phyloP scores from a whole-genome alignment of 1,140 invertebrate genomes.

The Tyrophagus putrescentiae region DNA sequence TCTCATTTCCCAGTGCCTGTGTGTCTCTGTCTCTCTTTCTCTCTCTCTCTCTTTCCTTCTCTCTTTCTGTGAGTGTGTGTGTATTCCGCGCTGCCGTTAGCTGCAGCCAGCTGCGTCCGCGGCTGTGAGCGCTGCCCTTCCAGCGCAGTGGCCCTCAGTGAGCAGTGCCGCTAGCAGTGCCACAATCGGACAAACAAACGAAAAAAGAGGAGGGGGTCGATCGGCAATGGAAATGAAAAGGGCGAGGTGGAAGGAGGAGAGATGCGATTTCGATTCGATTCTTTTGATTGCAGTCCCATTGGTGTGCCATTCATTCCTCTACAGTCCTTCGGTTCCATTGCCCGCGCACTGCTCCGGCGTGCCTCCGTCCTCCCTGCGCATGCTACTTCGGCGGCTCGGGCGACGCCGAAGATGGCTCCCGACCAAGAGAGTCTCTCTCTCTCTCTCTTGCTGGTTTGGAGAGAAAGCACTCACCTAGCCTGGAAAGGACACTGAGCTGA shows the following conservation, averaged over 20 bases:
- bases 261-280: constrained; percentile 9
- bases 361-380: not conserved
- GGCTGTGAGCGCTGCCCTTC: too few relatives aligned
- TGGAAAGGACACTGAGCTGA: too few relatives aligned
- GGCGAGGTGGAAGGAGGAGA: not conserved
- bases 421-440: not conserved
- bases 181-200: too few relatives aligned
- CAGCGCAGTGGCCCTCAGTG: too few relatives aligned
- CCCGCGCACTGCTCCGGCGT: not conserved
- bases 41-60: constrained; percentile 11
- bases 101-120: too few relatives aligned
- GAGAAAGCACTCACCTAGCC: too few relatives aligned
- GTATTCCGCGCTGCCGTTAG: too few relatives aligned
- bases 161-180: too few relatives aligned
- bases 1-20: not conserved
- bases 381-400: not conserved
- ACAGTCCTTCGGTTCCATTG: not conserved
- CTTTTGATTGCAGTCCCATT: too few relatives aligned
- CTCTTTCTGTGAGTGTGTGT: too few relatives aligned
- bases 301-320: not conserved
- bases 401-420: not conserved
- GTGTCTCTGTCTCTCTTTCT: constrained; percentile 3
- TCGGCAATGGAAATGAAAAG: constrained; percentile 3
- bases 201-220: constrained; percentile 1
- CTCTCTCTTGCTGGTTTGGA: too few relatives aligned